A percentile compares a stretch with the other conserved stretches of the same genome.
Evolutionary conservation across 2,113 vertebrate species (phyloP).

Genomic region (Ancistrus triradiatus): DNA sequence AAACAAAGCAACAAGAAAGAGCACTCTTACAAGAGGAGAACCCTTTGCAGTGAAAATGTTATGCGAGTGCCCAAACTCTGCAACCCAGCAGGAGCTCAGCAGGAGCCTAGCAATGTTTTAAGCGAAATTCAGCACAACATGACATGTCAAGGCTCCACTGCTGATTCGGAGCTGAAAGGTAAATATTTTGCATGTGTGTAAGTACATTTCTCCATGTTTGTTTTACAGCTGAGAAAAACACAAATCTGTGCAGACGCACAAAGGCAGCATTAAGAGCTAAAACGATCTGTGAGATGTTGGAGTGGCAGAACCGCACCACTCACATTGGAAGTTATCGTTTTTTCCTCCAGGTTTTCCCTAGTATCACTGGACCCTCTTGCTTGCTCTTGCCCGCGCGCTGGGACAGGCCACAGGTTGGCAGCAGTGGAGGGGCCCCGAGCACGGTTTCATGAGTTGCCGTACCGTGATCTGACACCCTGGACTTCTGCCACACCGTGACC

Average conservation of each 20-base stretch:
- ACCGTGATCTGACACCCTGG: slow-evolving; percentile 81
- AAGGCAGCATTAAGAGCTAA: neutral
- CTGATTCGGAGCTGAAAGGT: neutral
- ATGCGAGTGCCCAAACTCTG: slow-evolving; percentile 27
- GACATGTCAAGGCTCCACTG: slow-evolving; percentile 27
- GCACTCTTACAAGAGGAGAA: slow-evolving; percentile 36
- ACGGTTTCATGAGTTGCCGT: slow-evolving; percentile 85
- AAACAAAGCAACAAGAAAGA: slow-evolving; percentile 33
- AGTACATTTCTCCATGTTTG: no score
- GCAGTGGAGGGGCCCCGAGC: slow-evolving; percentile 78
- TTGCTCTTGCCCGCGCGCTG: slow-evolving; percentile 77
- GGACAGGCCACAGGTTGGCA: slow-evolving; percentile 79
- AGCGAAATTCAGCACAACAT: slow-evolving; percentile 14
- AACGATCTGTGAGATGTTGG: neutral
- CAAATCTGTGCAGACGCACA: neutral
- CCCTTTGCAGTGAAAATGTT: slow-evolving; percentile 29
- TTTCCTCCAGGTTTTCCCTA: slow-evolving; percentile 23
- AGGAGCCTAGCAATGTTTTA: slow-evolving; percentile 5
- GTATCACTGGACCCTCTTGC: slow-evolving; percentile 78
- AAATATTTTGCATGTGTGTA: no score
- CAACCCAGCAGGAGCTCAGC: slow-evolving; percentile 22
- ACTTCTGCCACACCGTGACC: slow-evolving; percentile 92
- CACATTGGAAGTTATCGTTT: slow-evolving; percentile 4
- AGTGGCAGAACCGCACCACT: slow-evolving; percentile 14
- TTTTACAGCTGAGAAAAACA: neutral